Evolutionary conservation across 92 coral and sea anemone genomes (phyloP).

Genomic region (Pocillopora grandis): DNA sequence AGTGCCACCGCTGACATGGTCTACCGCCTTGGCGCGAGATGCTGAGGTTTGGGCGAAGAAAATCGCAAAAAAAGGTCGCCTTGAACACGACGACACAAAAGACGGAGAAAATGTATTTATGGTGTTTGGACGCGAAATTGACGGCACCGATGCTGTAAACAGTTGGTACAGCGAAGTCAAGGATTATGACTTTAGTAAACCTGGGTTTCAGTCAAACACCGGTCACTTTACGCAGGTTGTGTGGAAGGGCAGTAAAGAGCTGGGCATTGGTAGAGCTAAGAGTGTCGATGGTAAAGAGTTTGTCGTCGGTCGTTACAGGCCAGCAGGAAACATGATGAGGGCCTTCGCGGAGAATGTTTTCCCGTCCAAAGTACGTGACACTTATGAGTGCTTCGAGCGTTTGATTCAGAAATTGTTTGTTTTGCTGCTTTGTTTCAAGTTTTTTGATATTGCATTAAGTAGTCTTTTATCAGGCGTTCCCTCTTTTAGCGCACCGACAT

Average conservation of each 20-base stretch:
- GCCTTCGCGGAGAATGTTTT: slow-evolving; percentile 85
- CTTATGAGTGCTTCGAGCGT: not conserved
- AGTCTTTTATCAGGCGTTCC: too few species aligned
- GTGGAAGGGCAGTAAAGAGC: slow-evolving; percentile 75
- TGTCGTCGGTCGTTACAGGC: slow-evolving; percentile 94
- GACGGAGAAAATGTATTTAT: slow-evolving; percentile 89
- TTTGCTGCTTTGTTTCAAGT: not conserved
- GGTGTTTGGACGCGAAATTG: slow-evolving; percentile 67
- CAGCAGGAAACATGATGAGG: slow-evolving; percentile 85
- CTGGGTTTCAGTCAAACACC: slow-evolving; percentile 77
- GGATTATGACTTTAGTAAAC: slow-evolving; percentile 60
- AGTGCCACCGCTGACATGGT: slow-evolving; percentile 83
- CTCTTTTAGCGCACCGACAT: too few species aligned
- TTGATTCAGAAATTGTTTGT: not conserved
- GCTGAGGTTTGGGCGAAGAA: slow-evolving; percentile 95
- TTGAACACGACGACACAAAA: slow-evolving; percentile 79
- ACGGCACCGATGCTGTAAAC: slow-evolving; percentile 75
- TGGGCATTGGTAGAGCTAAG: slow-evolving; percentile 87
- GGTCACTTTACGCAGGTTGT: slow-evolving; percentile 96
- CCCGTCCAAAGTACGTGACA: slow-evolving; percentile 48
- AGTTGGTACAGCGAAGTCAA: slow-evolving; percentile 90
- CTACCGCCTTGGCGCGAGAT: slow-evolving; percentile 86
- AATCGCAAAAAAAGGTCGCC: slow-evolving; percentile 75
- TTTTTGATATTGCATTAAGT: too few species aligned
- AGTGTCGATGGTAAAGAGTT: slow-evolving; percentile 75